Conservation (phyloP, 2,113 vertebrate species). For the Merops nubicus region DNA sequence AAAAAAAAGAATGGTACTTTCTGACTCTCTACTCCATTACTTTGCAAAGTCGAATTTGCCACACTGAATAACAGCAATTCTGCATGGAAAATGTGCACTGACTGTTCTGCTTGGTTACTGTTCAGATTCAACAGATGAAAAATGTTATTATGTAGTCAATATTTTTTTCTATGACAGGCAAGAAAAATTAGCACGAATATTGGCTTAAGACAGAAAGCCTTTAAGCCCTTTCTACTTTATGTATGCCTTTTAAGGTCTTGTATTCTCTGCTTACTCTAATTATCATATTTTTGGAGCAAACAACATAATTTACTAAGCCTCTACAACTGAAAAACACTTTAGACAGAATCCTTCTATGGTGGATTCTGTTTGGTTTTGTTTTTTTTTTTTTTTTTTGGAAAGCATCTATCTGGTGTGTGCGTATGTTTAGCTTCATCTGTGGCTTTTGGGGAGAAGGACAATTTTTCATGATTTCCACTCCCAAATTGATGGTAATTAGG, state of each 20-base stretch:
- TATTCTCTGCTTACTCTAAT: neutral
- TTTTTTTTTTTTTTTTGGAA: neutral
- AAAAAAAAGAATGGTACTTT: neutral
- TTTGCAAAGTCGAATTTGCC: neutral
- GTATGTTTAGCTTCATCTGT: accelerated
- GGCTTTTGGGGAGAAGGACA: neutral
- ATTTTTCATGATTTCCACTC: neutral
- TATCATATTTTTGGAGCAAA: neutral
- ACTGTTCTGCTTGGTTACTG: neutral
- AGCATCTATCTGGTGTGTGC: neutral
- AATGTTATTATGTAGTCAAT: neutral
- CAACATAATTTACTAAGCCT: neutral
- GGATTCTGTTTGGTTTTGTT: too few species aligned
- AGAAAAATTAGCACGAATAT: neutral
- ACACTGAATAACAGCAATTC: neutral
- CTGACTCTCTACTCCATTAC: neutral
- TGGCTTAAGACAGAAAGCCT: neutral
- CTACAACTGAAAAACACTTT: neutral
- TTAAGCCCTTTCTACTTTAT: neutral
- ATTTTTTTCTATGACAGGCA: neutral
- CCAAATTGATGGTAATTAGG: neutral
- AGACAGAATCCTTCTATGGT: neutral
- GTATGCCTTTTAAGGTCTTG: neutral
- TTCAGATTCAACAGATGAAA: neutral
- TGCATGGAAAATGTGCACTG: neutral